Evolutionary conservation across 2,888 invertebrate species (phyloP).

Genomic region (Phrixothrix hirtus): DNA sequence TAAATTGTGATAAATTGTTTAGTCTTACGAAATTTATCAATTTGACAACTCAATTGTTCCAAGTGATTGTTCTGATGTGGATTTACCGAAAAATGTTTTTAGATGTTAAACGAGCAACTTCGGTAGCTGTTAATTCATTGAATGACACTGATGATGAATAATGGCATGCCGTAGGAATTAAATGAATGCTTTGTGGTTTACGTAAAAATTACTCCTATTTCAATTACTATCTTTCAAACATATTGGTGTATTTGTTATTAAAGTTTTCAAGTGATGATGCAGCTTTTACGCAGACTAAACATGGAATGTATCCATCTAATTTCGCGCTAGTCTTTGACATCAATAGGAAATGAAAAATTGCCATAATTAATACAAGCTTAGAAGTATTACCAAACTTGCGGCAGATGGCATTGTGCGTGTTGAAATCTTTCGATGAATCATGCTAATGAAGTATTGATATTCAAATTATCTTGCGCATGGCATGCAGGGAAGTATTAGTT

Average conservation of each 20-base stretch:
- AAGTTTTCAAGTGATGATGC: neutral
- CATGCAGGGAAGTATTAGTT: neutral
- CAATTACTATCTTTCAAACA: neutral
- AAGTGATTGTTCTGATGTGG: conserved; percentile 27
- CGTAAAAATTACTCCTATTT: conserved; percentile 3
- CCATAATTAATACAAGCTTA: conserved; percentile 10
- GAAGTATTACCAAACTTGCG: conserved; percentile 4
- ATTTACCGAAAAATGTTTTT: neutral
- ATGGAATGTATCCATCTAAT: conserved; percentile 2
- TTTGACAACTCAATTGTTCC: conserved; percentile 49
- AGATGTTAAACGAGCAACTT: neutral
- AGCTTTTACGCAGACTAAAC: neutral
- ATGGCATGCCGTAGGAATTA: conserved; percentile 10
- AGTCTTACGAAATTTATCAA: conserved; percentile 47
- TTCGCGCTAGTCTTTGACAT: neutral
- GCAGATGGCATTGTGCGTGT: conserved; percentile 21
- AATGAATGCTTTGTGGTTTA: conserved; percentile 10
- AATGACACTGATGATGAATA: conserved; percentile 16
- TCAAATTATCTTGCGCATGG: conserved; percentile 15
- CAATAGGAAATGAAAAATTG: conserved; percentile 10
- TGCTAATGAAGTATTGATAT: conserved; percentile 24
- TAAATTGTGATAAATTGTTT: conserved; percentile 46
- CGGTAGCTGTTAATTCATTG: conserved; percentile 15
- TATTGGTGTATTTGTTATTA: neutral
- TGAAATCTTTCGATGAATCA: conserved; percentile 18